Conservation (phyloP, 1,140 invertebrate genomes). For the Drosophila prosaltans region DNA sequence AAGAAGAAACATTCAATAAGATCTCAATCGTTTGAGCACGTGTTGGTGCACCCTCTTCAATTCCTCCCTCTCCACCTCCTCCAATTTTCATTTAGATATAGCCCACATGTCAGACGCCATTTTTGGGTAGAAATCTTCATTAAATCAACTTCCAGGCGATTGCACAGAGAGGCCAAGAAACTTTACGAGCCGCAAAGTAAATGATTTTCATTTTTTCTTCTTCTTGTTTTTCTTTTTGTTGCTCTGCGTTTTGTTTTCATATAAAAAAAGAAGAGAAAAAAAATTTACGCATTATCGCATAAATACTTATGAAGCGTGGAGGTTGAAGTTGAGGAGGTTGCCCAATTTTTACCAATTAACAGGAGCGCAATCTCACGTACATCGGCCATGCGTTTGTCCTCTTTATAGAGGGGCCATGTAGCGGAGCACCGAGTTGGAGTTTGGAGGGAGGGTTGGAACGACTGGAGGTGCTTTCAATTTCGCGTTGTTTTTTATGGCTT, state of each 20-base stretch:
- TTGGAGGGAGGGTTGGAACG: neutral
- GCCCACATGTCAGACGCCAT: conserved; percentile 62
- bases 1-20: neutral
- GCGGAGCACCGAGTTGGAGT: neutral
- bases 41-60: neutral
- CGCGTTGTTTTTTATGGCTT: conserved; percentile 65
- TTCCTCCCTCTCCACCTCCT: neutral
- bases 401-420: conserved; percentile 31
- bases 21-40: conserved; percentile 7
- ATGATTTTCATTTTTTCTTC: conserved; percentile 35
- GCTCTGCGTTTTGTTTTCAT: conserved; percentile 43
- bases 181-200: conserved; percentile 66
- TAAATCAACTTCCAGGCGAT: conserved; percentile 79
- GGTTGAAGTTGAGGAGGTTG: conserved; percentile 39
- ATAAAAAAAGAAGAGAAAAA: conserved; percentile 44
- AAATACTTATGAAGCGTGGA: conserved; percentile 58
- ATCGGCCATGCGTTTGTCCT: conserved; percentile 73
- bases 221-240: conserved; percentile 36
- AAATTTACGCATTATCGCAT: conserved; percentile 76
- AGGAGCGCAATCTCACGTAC: conserved; percentile 75
- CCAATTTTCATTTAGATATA: conserved; percentile 10
- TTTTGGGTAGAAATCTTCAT: conserved; percentile 72
- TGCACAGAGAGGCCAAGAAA: conserved; percentile 56
- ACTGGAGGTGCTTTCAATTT: conserved; percentile 70
- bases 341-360: conserved; percentile 81